Base-by-base conservation (phyloP, 2,113 vertebrate genomes). In the Paramisgurnus dabryanus region DNA sequence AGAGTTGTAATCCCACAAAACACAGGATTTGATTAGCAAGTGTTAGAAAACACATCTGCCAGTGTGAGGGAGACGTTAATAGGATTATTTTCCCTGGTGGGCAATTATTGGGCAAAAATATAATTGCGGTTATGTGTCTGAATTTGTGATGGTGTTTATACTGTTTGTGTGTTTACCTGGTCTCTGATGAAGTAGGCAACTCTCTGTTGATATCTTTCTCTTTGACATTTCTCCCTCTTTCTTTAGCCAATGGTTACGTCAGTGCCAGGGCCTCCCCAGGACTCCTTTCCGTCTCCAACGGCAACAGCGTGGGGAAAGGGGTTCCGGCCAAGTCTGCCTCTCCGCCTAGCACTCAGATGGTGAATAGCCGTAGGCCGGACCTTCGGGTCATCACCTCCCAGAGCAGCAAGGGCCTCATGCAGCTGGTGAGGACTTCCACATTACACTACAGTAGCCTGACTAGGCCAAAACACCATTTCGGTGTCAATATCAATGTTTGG, bases 341-440 rank as follows among this genome's bases (percentile, higher is more conserved):
- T 0, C 95, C 95, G 0, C 94, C 95, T 2, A 85, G 94, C 88
- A 78, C 94, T 7, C 96, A 95, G 92, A 94, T 96, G 27, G 92
- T 91, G 68, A 85, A 87, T 92, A 95, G 92, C 92, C 95, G 97
- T 89, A 99, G 98, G 89, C 97, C 97, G 0, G 97, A 98, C 91
- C 92, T 99, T 39, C 90, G 97, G 1, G 96, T 99, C 83, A 98
- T 99, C 95, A 99, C 97, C 80, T 98, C 97, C 7, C 97, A 98
- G 92, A 92, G 95, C 9, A 92, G 95, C 67, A 99, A 99, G 90
- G 96, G 95, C 77, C 90, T 99, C 43, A 95, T 97, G 96, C 96
- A 98, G 86, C 96, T 98, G 97, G 97, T 98, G 92, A 98, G 96
- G 82, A 78, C 58, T n/a, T 40, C 40, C 39, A 71, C 58, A 81